Conservation (phyloP, 1,140 invertebrate genomes). For the Drosophila pandora region DNA sequence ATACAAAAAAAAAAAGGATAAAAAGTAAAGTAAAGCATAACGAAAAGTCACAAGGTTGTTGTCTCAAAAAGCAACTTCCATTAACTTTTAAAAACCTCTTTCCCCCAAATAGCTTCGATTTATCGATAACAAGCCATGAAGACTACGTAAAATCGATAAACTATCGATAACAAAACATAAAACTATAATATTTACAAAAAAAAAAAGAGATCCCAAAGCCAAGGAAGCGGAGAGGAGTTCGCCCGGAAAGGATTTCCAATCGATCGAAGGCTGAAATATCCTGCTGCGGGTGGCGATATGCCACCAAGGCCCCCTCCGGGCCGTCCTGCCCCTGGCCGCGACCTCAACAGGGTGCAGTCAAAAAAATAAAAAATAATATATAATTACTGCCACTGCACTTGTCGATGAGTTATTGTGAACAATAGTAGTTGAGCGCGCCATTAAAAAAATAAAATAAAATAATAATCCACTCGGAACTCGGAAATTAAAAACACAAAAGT, state of each 20-base stretch:
- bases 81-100: conserved; percentile 26
- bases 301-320: conserved; percentile 42
- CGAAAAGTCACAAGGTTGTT: conserved; percentile 45
- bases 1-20: not conserved
- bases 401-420: not conserved
- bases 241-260: not conserved
- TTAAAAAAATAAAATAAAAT: conserved; percentile 25
- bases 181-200: not conserved
- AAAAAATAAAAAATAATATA: conserved; percentile 43
- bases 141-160: conserved; percentile 6
- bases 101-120: conserved; percentile 15
- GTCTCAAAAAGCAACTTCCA: conserved; percentile 15
- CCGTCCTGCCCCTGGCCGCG: conserved; percentile 32
- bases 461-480: conserved; percentile 11
- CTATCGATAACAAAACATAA: not conserved
- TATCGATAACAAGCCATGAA: conserved; percentile 24
- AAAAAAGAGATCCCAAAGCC: not conserved
- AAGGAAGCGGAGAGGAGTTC: conserved; percentile 1
- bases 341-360: conserved; percentile 24
- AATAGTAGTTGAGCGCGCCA: conserved; percentile 4
- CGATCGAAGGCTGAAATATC: not conserved
- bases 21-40: conserved; percentile 19
- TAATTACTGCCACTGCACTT: not conserved
- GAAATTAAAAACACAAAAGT: conserved; percentile 40
- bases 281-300: conserved; percentile 27